These are phyloP conservation scores for Archips xylosteana DNA, from an alignment of 2,888 invertebrate genomes.

Conservation along the genomic window DNA sequence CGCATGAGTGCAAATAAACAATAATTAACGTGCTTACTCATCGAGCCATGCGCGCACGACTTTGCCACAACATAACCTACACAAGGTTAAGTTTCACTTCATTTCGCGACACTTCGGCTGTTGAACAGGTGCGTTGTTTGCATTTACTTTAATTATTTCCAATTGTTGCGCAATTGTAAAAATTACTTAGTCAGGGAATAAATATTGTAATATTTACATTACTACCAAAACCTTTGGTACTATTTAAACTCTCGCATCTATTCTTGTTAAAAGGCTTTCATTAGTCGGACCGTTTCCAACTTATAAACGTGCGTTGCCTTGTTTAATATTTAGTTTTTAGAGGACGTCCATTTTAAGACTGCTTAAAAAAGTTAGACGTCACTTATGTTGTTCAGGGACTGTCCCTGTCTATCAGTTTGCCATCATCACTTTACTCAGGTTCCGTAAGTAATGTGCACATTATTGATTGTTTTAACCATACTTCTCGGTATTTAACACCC, in stretches of 20 bases:
- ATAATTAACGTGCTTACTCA: conserved; percentile 5
- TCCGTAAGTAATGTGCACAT: background rate
- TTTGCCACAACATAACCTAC: background rate
- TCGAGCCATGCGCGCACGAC: conserved; percentile 9
- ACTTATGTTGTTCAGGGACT: conserved; percentile 5
- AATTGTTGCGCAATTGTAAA: background rate
- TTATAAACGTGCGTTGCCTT: no score
- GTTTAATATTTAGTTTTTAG: no score
- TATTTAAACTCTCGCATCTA: no score
- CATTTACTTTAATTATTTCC: background rate
- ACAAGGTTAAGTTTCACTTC: conserved; percentile 11
- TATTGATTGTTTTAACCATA: background rate
- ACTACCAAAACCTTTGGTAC: background rate
- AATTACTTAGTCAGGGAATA: background rate
- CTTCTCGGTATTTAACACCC: conserved; percentile 29
- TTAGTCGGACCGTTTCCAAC: no score
- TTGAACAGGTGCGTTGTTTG: conserved; percentile 17
- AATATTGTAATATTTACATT: no score
- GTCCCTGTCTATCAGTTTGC: conserved; percentile 8
- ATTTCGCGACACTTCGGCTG: conserved; percentile 2
- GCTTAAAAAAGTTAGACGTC: background rate
- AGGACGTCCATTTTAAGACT: background rate
- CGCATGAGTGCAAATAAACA: background rate
- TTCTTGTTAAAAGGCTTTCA: no score
- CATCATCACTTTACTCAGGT: background rate